These are phyloP conservation scores for Conus betulinus DNA, from an alignment of 1,140 invertebrate species.

Conservation along the genomic window DNA sequence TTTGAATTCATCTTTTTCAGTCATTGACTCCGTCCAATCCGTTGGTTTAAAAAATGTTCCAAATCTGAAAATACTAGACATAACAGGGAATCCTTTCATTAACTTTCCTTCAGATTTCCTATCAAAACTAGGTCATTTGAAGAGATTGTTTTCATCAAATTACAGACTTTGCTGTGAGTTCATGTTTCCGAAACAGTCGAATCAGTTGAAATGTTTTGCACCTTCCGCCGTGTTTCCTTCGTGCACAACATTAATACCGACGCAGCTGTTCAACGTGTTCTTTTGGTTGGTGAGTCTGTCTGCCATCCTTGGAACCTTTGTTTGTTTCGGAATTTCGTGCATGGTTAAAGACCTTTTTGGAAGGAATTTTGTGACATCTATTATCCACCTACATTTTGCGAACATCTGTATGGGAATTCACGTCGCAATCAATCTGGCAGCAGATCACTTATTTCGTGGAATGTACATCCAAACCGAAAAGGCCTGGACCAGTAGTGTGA, in stretches of 20 bases:
- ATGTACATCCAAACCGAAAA: too few relatives aligned
- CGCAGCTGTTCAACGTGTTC: slow-evolving; percentile 43
- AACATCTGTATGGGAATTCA: too few relatives aligned
- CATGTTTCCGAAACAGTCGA: slow-evolving; percentile 29
- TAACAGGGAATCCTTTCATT: not conserved
- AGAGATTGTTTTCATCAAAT: slow-evolving; percentile 40
- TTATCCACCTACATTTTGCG: too few relatives aligned
- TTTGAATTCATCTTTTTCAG: not conserved
- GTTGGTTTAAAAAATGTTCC: not conserved
- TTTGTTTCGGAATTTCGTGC: too few relatives aligned
- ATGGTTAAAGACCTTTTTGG: too few relatives aligned
- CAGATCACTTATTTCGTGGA: too few relatives aligned
- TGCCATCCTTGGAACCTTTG: slow-evolving; percentile 49
- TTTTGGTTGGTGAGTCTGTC: slow-evolving; percentile 57
- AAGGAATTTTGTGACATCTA: too few relatives aligned
- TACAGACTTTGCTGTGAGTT: slow-evolving; percentile 57
- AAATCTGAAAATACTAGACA: not conserved
- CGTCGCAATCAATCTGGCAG: too few relatives aligned
- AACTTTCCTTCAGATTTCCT: slow-evolving; percentile 29
- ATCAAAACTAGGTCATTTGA: not conserved
- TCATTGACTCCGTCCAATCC: not conserved
- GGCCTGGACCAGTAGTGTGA: too few relatives aligned
- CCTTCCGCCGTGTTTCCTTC: slow-evolving; percentile 53
- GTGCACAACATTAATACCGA: slow-evolving; percentile 51
- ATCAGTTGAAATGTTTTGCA: slow-evolving; percentile 50